These are phyloP conservation scores for Corticium candelabrum DNA, from an alignment of 37 sponge, comb jelly and placozoan species.

Conservation along the genomic window DNA sequence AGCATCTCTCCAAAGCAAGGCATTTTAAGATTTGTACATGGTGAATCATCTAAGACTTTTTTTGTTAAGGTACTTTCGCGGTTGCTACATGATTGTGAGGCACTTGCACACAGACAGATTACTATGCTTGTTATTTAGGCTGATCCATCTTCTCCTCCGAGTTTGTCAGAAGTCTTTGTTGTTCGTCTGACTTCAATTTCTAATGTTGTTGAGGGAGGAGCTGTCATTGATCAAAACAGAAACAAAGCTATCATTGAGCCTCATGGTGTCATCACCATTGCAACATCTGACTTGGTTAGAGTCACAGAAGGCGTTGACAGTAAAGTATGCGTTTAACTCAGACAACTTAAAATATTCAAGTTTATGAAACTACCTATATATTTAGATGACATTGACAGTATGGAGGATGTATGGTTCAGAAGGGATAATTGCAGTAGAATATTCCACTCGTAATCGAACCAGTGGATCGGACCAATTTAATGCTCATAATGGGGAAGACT, in stretches of 20 bases:
- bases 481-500: neutral
- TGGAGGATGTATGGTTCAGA: slow-evolving; percentile 54
- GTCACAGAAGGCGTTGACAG: neutral
- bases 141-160: neutral
- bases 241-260: slow-evolving; percentile 47
- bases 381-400: slow-evolving; percentile 30
- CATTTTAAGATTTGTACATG: neutral
- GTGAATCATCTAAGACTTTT: too few species aligned
- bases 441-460: neutral
- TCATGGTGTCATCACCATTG: slow-evolving; percentile 48
- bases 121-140: too few species aligned
- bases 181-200: slow-evolving; percentile 16
- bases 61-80: too few species aligned
- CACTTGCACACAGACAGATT: too few species aligned
- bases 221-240: slow-evolving; percentile 20
- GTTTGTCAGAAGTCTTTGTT: neutral
- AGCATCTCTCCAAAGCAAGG: slow-evolving; percentile 40
- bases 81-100: too few species aligned
- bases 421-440: slow-evolving; percentile 37
- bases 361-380: neutral
- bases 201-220: slow-evolving; percentile 16
- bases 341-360: too few species aligned
- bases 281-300: neutral
- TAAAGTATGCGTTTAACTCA: too few species aligned
- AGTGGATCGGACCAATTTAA: neutral